These are phyloP conservation scores for Cyrtonyx montezumae DNA, from an alignment of 2,113 vertebrate species.

Conservation along the genomic window DNA sequence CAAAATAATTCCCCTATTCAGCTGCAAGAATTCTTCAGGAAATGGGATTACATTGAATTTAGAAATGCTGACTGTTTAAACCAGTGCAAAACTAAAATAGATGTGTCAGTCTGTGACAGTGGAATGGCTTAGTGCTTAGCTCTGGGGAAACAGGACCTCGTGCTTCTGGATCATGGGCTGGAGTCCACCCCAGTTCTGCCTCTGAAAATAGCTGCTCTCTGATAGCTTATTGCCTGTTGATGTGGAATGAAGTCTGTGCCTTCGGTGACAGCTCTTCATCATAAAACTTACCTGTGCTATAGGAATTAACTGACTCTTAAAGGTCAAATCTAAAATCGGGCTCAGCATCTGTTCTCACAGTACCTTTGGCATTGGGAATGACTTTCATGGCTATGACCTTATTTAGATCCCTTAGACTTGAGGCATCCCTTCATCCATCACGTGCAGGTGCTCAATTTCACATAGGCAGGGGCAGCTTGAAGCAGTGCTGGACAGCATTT, in stretches of 20 bases:
- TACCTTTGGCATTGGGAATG: neutral
- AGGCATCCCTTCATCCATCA: neutral
- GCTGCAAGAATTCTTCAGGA: constrained; percentile 44
- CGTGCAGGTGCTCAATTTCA: accelerated
- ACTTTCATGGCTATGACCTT: neutral
- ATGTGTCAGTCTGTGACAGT: neutral
- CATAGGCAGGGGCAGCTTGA: neutral
- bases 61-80: constrained; percentile 35
- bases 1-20: neutral
- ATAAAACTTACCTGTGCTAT: neutral
- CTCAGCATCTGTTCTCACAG: neutral
- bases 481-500: neutral
- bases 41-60: constrained; percentile 52
- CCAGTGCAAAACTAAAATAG: neutral
- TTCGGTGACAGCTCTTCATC: neutral
- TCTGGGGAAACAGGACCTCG: neutral
- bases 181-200: neutral
- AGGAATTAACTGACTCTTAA: neutral
- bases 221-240: neutral
- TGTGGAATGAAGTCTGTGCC: neutral
- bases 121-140: neutral
- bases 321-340: neutral
- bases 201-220: neutral
- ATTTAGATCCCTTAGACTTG: neutral
- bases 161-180: neutral